phyloP scores from a whole-genome alignment of 92 coral and sea anemone genomes.

The Siderastrea siderea region DNA sequence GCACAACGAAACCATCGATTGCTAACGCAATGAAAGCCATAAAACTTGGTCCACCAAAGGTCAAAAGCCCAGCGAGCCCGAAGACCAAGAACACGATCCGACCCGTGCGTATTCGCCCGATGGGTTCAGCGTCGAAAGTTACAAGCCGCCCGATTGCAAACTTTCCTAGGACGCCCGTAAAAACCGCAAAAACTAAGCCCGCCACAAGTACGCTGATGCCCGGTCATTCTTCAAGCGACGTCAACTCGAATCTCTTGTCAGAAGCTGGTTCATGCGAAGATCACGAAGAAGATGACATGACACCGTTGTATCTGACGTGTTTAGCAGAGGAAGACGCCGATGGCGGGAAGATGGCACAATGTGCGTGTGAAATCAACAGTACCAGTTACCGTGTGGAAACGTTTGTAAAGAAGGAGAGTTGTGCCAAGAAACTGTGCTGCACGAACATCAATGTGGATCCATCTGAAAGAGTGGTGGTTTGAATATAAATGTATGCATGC shows the following conservation, averaged over 20 bases:
- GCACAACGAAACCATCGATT: not conserved
- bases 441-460: conserved; percentile 62
- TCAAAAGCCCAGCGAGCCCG: not conserved
- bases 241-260: conserved; percentile 59
- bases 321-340: conserved; percentile 18
- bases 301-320: conserved; percentile 40
- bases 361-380: not conserved
- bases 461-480: conserved; percentile 50
- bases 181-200: conserved; percentile 11
- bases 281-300: conserved; percentile 26
- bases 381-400: conserved; percentile 57
- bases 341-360: not conserved
- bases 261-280: not conserved
- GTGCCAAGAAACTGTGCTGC: conserved; percentile 34
- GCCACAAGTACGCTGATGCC: conserved; percentile 21
- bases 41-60: conserved; percentile 17
- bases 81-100: not conserved
- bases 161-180: conserved; percentile 41
- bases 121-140: conserved; percentile 45
- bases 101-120: conserved; percentile 28
- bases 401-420: conserved; percentile 33
- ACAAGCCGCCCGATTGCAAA: conserved; percentile 43
- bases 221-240: conserved; percentile 30
- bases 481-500: not conserved
- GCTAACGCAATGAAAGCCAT: not conserved